These are phyloP conservation scores for Myotis findleyi DNA, from an alignment of 2,797 vertebrate species.

Conservation along the genomic window DNA sequence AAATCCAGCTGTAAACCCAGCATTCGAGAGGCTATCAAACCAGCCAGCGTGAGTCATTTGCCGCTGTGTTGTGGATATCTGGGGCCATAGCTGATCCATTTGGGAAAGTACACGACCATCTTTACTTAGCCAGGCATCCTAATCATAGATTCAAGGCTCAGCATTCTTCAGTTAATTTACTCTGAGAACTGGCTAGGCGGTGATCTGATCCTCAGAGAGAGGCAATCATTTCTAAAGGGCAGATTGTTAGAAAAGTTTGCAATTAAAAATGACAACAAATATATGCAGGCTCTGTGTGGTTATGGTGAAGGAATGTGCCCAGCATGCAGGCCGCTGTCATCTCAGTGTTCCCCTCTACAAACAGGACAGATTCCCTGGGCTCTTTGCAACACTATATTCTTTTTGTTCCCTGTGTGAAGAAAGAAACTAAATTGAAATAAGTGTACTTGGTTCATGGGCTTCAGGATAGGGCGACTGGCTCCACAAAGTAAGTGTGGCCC, in stretches of 20 bases:
- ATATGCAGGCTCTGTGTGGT: slow-evolving; percentile 55
- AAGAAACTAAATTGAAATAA: slow-evolving; percentile 27
- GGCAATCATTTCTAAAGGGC: slow-evolving; percentile 73
- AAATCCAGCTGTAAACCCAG: slow-evolving; percentile 82
- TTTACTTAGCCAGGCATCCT: slow-evolving; percentile 69
- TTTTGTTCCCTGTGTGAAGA: slow-evolving; percentile 26
- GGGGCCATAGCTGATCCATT: slow-evolving; percentile 51
- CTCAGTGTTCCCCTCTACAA: not conserved
- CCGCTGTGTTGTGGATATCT: slow-evolving; percentile 36
- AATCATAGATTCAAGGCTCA: slow-evolving; percentile 74
- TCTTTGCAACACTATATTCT: not conserved
- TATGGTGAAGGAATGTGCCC: slow-evolving; percentile 57
- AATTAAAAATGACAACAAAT: slow-evolving; percentile 68
- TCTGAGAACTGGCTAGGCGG: slow-evolving; percentile 60
- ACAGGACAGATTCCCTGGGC: not conserved
- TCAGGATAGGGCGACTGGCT: not conserved
- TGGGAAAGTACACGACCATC: slow-evolving; percentile 63
- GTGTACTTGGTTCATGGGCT: slow-evolving; percentile 21
- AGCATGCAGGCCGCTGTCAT: not conserved
- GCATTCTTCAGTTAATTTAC: slow-evolving; percentile 73
- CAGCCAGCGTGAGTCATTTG: slow-evolving; percentile 58
- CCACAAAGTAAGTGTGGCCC: not conserved
- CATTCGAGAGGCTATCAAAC: slow-evolving; percentile 42
- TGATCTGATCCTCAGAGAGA: slow-evolving; percentile 58
- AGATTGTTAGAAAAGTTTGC: slow-evolving; percentile 70